Conservation (phyloP, 1,140 invertebrate species). For the Bombus soroeensis region DNA sequence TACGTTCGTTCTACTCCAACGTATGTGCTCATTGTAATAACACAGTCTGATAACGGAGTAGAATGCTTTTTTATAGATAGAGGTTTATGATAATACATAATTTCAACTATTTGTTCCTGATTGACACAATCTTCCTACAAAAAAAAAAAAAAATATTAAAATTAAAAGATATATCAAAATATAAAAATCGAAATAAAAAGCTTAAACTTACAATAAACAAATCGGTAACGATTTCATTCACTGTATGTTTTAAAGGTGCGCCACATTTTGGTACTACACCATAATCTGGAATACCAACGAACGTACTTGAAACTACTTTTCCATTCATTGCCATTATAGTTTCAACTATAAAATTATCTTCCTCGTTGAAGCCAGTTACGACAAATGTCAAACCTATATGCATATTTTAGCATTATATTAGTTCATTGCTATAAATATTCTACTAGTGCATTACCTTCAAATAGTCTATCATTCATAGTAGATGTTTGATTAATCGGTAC, state of each 20-base stretch:
- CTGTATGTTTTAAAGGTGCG: constrained; percentile 75
- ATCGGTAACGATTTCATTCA: constrained; percentile 84
- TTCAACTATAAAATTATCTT: constrained; percentile 73
- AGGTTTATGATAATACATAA: constrained; percentile 87
- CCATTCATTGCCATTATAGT: constrained; percentile 82
- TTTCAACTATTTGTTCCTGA: constrained; percentile 82
- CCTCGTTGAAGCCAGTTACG: constrained; percentile 79
- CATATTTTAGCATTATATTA: constrained; percentile 3
- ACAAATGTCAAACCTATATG: constrained; percentile 79
- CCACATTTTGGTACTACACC: constrained; percentile 83
- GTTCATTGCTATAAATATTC: neutral
- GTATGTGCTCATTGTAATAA: constrained; percentile 91
- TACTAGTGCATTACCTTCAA: constrained; percentile 59
- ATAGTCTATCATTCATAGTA: constrained; percentile 61
- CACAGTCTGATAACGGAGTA: constrained; percentile 87
- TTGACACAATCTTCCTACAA: constrained; percentile 86
- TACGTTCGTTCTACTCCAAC: constrained; percentile 87
- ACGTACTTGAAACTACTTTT: constrained; percentile 78
- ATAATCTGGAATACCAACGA: constrained; percentile 84
- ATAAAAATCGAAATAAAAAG: neutral
- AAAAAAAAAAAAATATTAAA: constrained; percentile 41
- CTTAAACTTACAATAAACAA: constrained; percentile 83
- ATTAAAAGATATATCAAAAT: neutral
- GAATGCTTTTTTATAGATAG: constrained; percentile 80
- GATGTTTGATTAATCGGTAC: constrained; percentile 59